Evolutionary conservation across 1,140 invertebrate species (phyloP).

Genomic region (Neotoxoptera formosana): DNA sequence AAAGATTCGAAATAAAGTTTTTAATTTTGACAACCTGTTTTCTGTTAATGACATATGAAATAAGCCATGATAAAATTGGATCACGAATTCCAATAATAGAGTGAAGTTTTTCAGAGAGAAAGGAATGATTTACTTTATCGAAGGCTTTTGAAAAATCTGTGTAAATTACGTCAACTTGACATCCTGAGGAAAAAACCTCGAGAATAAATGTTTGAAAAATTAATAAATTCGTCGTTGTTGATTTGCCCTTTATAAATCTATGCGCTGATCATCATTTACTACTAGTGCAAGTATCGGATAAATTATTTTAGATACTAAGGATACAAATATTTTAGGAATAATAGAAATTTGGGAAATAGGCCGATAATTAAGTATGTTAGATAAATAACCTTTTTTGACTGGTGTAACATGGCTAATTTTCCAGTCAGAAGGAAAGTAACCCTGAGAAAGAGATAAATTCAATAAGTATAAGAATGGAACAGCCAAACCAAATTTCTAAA

Average conservation of each 20-base stretch:
- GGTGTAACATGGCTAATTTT: no score
- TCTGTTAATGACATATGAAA: background rate
- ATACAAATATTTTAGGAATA: no score
- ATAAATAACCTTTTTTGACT: no score
- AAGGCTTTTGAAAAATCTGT: constrained; percentile 15
- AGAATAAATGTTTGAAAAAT: background rate
- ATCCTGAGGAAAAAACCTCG: background rate
- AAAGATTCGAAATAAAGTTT: background rate
- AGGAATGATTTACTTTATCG: background rate
- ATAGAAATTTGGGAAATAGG: no score
- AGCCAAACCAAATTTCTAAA: no score
- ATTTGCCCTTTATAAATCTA: no score
- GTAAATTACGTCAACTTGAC: background rate
- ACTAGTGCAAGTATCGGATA: no score
- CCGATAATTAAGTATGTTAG: no score
- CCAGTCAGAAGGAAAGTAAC: no score
- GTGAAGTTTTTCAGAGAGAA: background rate
- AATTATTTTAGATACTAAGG: no score
- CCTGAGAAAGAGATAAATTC: no score
- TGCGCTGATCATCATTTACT: no score
- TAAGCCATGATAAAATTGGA: background rate
- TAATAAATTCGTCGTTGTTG: background rate
- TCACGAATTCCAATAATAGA: background rate
- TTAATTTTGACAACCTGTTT: background rate
- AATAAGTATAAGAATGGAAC: background rate